Conservation (phyloP, 2,888 invertebrate genomes). For the Gryllus longicercus region DNA sequence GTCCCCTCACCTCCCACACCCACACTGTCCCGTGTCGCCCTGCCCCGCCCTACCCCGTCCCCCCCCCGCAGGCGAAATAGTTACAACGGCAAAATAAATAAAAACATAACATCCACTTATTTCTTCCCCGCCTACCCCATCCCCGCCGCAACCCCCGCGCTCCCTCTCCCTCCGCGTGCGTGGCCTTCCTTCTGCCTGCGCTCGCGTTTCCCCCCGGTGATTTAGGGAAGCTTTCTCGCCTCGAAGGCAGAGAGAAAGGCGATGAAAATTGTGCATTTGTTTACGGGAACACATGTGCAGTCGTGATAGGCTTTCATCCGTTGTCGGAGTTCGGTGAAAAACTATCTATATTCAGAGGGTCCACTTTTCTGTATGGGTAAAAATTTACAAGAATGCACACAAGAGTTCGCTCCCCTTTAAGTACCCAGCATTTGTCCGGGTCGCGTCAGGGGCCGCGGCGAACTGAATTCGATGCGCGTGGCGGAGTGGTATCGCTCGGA, state of each 20-base stretch:
- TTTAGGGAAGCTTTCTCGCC: not conserved
- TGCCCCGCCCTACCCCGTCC: not conserved
- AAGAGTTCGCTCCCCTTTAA: too few relatives aligned
- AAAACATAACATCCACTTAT: conserved; percentile 29
- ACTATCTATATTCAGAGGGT: too few relatives aligned
- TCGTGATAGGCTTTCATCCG: not conserved
- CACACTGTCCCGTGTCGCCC: not conserved
- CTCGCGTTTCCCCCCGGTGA: not conserved
- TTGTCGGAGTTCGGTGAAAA: not conserved
- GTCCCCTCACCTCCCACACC: not conserved
- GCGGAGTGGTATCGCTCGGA: too few relatives aligned
- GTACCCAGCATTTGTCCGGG: too few relatives aligned
- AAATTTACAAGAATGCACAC: too few relatives aligned
- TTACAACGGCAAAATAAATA: conserved; percentile 30
- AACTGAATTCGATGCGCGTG: too few relatives aligned
- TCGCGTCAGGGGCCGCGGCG: too few relatives aligned
- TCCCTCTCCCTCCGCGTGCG: too few relatives aligned
- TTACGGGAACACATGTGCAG: not conserved
- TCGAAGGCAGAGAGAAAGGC: not conserved
- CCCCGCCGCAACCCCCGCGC: not conserved
- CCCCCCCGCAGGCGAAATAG: conserved; percentile 22
- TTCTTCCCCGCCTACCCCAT: conserved; percentile 17
- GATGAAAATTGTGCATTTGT: conserved; percentile 7
- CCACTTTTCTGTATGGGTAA: too few relatives aligned
- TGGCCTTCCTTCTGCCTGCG: too few relatives aligned